These are phyloP conservation scores for Pachyuromys duprasi DNA, from an alignment of 2,797 vertebrate species.

Conservation along the genomic window DNA sequence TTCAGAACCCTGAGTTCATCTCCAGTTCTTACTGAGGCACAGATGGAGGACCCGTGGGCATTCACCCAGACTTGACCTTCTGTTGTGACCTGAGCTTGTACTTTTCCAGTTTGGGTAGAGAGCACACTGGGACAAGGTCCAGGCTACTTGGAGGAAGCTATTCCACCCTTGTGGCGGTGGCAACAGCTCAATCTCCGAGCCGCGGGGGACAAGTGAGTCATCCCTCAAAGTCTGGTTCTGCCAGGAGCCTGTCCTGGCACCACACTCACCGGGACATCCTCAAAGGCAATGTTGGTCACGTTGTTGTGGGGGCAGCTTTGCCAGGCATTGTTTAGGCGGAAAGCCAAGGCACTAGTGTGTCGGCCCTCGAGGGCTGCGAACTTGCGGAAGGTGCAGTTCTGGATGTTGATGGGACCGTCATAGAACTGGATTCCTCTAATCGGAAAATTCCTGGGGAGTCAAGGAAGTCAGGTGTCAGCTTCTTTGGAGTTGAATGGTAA, in stretches of 20 bases:
- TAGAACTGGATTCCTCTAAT: constrained; percentile 98
- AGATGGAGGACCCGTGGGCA: neutral
- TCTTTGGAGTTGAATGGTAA: neutral
- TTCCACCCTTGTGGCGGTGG: constrained; percentile 12
- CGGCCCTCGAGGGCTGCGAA: constrained; percentile 93
- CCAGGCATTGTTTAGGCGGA: constrained; percentile 98
- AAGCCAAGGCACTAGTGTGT: constrained; percentile 96
- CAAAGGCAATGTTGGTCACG: constrained; percentile 91
- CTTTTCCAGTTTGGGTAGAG: constrained; percentile 71
- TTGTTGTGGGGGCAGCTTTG: constrained; percentile 99
- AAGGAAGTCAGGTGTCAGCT: neutral
- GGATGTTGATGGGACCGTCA: constrained; percentile 95
- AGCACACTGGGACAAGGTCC: neutral
- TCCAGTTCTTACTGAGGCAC: neutral
- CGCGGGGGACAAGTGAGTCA: constrained; percentile 41
- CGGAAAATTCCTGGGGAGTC: constrained; percentile 92
- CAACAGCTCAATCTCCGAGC: neutral
- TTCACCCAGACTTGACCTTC: constrained; percentile 22
- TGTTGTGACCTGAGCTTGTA: constrained; percentile 1
- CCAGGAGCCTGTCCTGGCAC: neutral
- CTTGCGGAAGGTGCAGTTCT: constrained; percentile 98
- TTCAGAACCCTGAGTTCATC: neutral
- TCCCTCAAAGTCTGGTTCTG: neutral
- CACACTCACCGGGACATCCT: constrained; percentile 94
- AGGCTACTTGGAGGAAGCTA: constrained; percentile 23